Evolutionary conservation across 1,140 invertebrate species (phyloP).

Genomic region (Drosophila burlai): DNA sequence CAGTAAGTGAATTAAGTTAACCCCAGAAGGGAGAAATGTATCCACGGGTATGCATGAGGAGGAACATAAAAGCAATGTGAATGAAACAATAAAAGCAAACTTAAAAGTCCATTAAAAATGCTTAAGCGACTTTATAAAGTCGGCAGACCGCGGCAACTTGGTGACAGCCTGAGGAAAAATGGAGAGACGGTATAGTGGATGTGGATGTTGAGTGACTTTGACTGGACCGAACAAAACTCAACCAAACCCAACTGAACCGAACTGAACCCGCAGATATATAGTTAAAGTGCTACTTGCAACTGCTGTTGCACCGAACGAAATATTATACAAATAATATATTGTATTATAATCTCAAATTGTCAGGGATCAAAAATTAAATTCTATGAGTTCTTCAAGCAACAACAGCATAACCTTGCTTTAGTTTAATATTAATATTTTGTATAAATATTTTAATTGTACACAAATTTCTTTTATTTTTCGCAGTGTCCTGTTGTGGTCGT

Average conservation of each 20-base stretch:
- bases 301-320: not conserved
- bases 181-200: conserved; percentile 9
- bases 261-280: conserved; percentile 34
- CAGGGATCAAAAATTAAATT: too few species aligned
- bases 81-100: conserved; percentile 75
- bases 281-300: conserved; percentile 30
- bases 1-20: not conserved
- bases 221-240: conserved; percentile 40
- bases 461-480: not conserved
- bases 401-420: too few species aligned
- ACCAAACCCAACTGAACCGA: conserved; percentile 24
- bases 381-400: not conserved
- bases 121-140: conserved; percentile 75
- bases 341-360: not conserved
- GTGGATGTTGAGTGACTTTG: conserved; percentile 20
- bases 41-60: conserved; percentile 22
- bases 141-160: conserved; percentile 67
- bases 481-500: conserved; percentile 34
- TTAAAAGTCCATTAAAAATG: conserved; percentile 83
- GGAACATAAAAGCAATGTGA: conserved; percentile 35
- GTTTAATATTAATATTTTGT: not conserved
- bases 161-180: conserved; percentile 33
- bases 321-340: not conserved
- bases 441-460: not conserved
- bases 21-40: conserved; percentile 1